Base-by-base conservation (phyloP, 2,113 vertebrate genomes). In the Festucalex cinctus region DNA sequence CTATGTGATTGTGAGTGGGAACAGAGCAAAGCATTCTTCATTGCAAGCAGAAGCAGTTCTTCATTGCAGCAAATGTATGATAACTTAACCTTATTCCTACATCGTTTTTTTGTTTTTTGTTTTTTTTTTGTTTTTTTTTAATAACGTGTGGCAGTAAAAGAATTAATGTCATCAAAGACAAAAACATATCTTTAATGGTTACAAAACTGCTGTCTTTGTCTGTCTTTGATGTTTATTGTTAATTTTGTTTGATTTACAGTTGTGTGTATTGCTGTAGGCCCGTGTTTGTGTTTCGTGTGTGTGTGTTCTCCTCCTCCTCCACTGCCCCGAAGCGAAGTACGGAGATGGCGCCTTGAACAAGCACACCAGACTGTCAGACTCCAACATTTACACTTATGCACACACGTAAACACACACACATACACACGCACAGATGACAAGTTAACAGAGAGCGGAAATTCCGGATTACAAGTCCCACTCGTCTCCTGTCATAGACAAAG, bases 361-460 rank as follows among this genome's bases (percentile, higher is more conserved):
- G 7, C 9, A 66, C 22, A 16, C 7, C 20, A 60, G 24, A 49
- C 66, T 61, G 36, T 19, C 49, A 68, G 60, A 59, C 69, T 73
- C 53, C 22, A 53, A 41, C 1, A 5, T 26, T 32, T 48, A 61
- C 24, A 1, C 13, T 35, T 65, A 57, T 58, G 72, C 41, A 61
- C 61, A 67, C 19, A 54, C 24, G 46, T 36, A 54, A 39, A 73
- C n/a, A 53, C 51, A 64, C 36, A 26, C 46, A 36, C 16, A 48
- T 37, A 54, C 65, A 59, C 46, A 61, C 48, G 28, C 66, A 69
- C 49, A 28, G 69, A 76, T 82, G 71, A 44, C 14, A 44, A 44
- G 14, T 44, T 17, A 3, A 70, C 74, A 68, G 60, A 66, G 54
- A 76, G 66, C 74, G 71, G 73, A 88, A 82, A 83, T 83, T 83